A percentile compares a stretch with the other conserved stretches of the same genome.
phyloP scores from a whole-genome alignment of 2,888 invertebrate species.

The Agriopis aurantiaria region DNA sequence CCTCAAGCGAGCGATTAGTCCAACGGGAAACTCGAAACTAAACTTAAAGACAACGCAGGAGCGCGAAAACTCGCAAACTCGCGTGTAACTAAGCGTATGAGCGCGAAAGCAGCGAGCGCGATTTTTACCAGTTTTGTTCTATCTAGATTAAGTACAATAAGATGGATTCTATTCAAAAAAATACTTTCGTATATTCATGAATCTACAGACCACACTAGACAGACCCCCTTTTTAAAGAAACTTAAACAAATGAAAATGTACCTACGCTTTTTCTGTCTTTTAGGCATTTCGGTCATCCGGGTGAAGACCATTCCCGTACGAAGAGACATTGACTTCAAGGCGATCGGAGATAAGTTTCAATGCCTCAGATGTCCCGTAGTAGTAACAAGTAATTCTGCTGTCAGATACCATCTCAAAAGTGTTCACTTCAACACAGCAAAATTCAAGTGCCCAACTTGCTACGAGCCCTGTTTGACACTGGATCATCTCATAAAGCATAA shows the following conservation, averaged over 20 bases:
- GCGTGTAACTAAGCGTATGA: too few species aligned
- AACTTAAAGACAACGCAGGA: too few species aligned
- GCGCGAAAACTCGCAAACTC: too few species aligned
- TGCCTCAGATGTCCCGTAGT: constrained; percentile 4
- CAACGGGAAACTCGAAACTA: too few species aligned
- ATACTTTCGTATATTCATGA: too few species aligned
- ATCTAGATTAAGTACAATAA: too few species aligned
- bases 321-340: background rate
- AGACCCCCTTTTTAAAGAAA: background rate
- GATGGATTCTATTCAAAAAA: too few species aligned
- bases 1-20: too few species aligned
- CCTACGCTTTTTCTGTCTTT: too few species aligned
- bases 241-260: background rate
- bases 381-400: background rate
- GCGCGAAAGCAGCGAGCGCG: too few species aligned
- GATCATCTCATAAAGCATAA: constrained; percentile 9
- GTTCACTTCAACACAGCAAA: constrained; percentile 2
- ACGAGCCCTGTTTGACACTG: background rate
- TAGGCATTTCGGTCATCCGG: too few species aligned
- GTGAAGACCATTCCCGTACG: background rate
- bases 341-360: background rate
- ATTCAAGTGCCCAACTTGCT: constrained; percentile 6
- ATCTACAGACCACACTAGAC: background rate
- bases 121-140: too few species aligned
- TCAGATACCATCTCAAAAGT: background rate